Evolutionary conservation across 1,140 invertebrate species (phyloP), one percentile per base, ranked within the genome.

Genomic region (Dufourea novaeangliae): DNA sequence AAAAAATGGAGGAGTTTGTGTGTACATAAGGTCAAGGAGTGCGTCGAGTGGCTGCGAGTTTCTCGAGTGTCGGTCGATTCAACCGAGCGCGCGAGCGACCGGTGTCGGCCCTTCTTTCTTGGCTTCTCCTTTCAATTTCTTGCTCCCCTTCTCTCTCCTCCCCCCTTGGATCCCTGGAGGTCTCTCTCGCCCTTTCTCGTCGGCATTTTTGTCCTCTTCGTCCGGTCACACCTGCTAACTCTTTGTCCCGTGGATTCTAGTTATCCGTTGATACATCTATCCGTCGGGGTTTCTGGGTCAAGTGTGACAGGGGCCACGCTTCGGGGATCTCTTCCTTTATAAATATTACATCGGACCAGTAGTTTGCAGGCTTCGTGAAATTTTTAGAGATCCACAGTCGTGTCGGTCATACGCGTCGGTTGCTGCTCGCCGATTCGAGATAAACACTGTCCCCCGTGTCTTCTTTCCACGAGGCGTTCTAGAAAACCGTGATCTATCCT

Each of bases 11-110:
- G n/a, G n/a, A n/a, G n/a, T n/a, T n/a, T n/a, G 14, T 46, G 41
- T 46, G 41, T 56, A 56, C 72, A 67, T 83, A 85, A 86, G 83
- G 80, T 86, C 84, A 86, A 86, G 84, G 82, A 78, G 83, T 64
- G 75, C 34, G 80, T 74, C 77, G 75, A 86, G 80, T 86, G 83
- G 59, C 61, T 56, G 69, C 32, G 61, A 84, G 72, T 73, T 76
- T 37, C 64, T 82, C 76, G 56, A 84, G 79, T 84, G 68, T 71
- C 79, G 80, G 73, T 68, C 79, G 79, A 85, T 84, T 85, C 82
- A 84, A 85, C 57, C 79, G 41, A 67, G 27, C 29, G 74, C 27
- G 52, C 79, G 44, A 68, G 25, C 34, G 71, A 25, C 56, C 54
- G 5, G 17, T 8, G 46, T 1, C 34, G 3, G 34, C 4, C 54